phyloP scores from a whole-genome alignment of 2,888 invertebrate species.

The Apeira syringaria region DNA sequence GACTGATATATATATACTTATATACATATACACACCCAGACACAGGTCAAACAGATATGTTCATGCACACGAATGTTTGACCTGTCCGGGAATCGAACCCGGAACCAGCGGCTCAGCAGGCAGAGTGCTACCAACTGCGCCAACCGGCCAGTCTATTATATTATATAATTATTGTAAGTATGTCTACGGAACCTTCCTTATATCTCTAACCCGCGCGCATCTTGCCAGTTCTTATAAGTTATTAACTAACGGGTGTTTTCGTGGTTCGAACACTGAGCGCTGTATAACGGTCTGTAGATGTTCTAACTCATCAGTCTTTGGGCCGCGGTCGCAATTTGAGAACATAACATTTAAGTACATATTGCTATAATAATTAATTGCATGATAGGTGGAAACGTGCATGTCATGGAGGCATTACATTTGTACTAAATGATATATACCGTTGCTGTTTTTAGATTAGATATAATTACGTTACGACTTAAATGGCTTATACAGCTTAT shows the following conservation, averaged over 20 bases:
- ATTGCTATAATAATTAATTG: constrained; percentile 23
- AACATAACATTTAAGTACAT: constrained; percentile 20
- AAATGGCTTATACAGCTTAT: too few relatives aligned
- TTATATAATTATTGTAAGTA: too few relatives aligned
- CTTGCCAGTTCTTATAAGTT: constrained; percentile 10
- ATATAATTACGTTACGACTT: too few relatives aligned
- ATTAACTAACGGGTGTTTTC: constrained; percentile 27
- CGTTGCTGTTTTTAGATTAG: too few relatives aligned
- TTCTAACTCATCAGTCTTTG: constrained; percentile 19
- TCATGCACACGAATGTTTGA: too few relatives aligned
- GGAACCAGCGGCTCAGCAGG: too few relatives aligned
- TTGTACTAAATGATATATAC: constrained; percentile 10
- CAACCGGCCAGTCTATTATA: too few relatives aligned
- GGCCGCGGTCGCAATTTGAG: constrained; percentile 20
- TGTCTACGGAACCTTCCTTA: not conserved
- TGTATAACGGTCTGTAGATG: constrained; percentile 13
- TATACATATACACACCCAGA: too few relatives aligned
- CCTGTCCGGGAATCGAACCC: too few relatives aligned
- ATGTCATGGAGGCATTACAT: constrained; percentile 23
- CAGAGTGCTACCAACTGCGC: too few relatives aligned
- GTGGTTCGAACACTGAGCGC: constrained; percentile 23
- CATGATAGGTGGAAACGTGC: constrained; percentile 15
- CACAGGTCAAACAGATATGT: too few relatives aligned
- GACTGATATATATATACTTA: too few relatives aligned
- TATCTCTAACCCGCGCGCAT: not conserved